A percentile compares a stretch with the other conserved stretches of the same genome.
phyloP scores from a whole-genome alignment of 1,140 invertebrate species.

The Hyles vespertilio region DNA sequence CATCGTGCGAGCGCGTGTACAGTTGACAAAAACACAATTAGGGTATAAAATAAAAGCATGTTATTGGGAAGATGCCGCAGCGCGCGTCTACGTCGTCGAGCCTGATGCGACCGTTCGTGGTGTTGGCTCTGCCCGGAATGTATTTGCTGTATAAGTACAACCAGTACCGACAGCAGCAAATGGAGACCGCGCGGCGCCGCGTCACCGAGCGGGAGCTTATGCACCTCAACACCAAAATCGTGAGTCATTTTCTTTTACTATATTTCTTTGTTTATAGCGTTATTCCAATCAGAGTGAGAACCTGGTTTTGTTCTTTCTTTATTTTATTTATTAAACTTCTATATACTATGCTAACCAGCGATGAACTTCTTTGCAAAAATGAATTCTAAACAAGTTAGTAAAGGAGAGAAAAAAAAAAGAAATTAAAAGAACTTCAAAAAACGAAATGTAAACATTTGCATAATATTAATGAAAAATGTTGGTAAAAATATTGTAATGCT shows the following conservation, averaged over 20 bases:
- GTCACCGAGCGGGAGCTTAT: slow-evolving; percentile 90
- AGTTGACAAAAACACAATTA: slow-evolving; percentile 31
- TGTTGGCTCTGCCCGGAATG: slow-evolving; percentile 89
- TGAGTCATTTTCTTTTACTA: slow-evolving; percentile 77
- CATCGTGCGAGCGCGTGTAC: slow-evolving; percentile 21
- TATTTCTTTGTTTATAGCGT: not conserved
- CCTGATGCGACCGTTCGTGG: slow-evolving; percentile 87
- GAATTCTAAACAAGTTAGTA: no score
- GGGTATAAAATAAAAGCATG: slow-evolving; percentile 32
- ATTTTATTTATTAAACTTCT: no score
- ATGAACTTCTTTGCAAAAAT: no score
- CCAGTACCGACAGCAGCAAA: slow-evolving; percentile 88
- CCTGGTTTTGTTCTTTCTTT: no score
- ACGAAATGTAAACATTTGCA: no score
- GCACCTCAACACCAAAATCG: slow-evolving; percentile 93
- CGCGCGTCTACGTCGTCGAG: slow-evolving; percentile 76
- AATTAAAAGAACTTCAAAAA: no score
- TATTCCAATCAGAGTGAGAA: no score
- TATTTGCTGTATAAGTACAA: slow-evolving; percentile 94
- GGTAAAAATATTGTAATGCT: no score
- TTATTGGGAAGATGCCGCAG: slow-evolving; percentile 77
- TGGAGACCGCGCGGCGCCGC: slow-evolving; percentile 85
- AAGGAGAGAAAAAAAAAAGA: no score
- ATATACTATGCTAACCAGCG: no score
- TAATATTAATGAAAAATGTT: no score